These are phyloP conservation scores for Chaunax sp. DNA, from an alignment of 2,797 vertebrate genomes.

Conservation along the genomic window DNA sequence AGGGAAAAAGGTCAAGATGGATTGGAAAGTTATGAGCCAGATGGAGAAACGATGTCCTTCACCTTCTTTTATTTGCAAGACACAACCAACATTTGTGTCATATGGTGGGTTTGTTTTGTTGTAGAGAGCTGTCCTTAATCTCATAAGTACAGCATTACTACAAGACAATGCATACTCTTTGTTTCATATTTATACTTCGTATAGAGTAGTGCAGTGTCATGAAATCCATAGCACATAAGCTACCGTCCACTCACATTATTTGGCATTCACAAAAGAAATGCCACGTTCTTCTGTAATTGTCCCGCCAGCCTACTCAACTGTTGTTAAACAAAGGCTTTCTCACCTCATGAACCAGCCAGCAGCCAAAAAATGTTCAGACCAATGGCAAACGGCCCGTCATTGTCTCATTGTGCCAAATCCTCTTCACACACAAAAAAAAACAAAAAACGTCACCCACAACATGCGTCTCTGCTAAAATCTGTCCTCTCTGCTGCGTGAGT, in stretches of 20 bases:
- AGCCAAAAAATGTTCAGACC: conserved; percentile 27
- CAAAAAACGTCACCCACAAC: neutral
- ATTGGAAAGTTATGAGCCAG: conserved; percentile 23
- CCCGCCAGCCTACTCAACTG: conserved; percentile 26
- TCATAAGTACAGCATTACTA: neutral
- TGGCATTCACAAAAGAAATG: conserved; percentile 20
- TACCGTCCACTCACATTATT: conserved; percentile 12
- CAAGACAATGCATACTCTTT: neutral
- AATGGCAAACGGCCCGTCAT: conserved; percentile 25
- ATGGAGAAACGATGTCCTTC: neutral
- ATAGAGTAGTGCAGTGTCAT: neutral
- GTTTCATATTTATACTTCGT: conserved; percentile 2
- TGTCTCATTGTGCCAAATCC: conserved; percentile 39
- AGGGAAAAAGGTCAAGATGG: conserved; percentile 34
- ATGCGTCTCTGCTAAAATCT: neutral
- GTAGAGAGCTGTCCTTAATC: conserved; percentile 8
- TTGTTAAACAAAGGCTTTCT: conserved; percentile 30
- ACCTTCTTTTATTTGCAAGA: conserved; percentile 1
- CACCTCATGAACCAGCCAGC: conserved; percentile 34
- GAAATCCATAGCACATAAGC: conserved; percentile 11
- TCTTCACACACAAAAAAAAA: neutral
- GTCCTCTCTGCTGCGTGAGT: conserved; percentile 5
- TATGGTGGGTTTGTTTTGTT: neutral
- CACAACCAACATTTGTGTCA: neutral
- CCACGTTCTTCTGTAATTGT: conserved; percentile 43